phyloP scores from a whole-genome alignment of 2,113 vertebrate species.

The Onychorhynchus coronatus region DNA sequence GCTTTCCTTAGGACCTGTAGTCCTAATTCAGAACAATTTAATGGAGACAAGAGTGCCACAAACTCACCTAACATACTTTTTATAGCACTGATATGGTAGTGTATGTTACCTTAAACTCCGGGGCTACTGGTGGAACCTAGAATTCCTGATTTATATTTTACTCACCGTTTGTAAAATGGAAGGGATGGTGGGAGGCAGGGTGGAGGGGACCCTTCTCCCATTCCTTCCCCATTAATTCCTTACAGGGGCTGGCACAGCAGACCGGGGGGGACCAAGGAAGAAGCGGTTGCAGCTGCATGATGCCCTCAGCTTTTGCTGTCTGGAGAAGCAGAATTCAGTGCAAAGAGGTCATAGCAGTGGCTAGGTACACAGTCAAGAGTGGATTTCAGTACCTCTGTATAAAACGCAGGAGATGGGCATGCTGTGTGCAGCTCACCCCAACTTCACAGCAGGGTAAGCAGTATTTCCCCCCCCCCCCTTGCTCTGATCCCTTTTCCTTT shows the following conservation, averaged over 20 bases:
- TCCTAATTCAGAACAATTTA: background rate
- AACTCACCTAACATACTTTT: background rate
- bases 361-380: rapidly evolving
- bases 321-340: background rate
- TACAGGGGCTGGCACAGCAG: background rate
- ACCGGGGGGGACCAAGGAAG: background rate
- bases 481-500: background rate
- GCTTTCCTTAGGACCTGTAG: background rate
- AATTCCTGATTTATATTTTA: background rate
- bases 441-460: background rate
- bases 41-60: background rate
- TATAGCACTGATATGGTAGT: rapidly evolving
- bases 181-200: background rate
- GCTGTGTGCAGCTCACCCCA: background rate
- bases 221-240: background rate
- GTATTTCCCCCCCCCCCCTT: background rate
- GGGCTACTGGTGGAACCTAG: background rate
- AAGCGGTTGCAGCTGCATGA: rapidly evolving
- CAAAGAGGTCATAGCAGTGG: background rate
- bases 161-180: background rate
- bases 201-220: background rate
- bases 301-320: background rate
- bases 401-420: rapidly evolving
- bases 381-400: background rate
- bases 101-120: background rate